Conservation (phyloP, 92 coral and sea anemone genomes). For the Palythoa caribaeorum region DNA sequence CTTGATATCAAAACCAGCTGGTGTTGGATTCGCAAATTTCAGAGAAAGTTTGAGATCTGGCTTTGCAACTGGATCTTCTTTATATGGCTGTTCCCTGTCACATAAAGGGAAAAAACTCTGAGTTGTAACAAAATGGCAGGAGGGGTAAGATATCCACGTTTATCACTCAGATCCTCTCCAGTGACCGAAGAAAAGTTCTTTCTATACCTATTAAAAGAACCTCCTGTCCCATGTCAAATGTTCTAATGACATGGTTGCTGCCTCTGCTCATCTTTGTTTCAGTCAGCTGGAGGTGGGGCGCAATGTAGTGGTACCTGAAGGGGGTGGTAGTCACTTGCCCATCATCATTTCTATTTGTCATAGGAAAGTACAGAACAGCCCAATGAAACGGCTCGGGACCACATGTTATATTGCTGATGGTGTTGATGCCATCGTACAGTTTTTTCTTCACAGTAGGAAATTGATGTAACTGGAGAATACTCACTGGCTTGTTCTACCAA, state of each 20-base stretch:
- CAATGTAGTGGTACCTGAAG: background rate
- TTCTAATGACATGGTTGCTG: background rate
- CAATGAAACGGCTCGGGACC: background rate
- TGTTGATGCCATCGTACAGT: background rate
- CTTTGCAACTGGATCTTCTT: background rate
- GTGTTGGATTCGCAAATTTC: background rate
- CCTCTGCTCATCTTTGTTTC: background rate
- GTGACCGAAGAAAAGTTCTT: background rate
- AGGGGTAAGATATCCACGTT: too few relatives aligned
- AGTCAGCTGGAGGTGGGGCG: background rate
- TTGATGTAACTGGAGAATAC: background rate
- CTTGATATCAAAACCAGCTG: background rate
- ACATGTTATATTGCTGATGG: background rate
- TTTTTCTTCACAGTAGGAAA: background rate
- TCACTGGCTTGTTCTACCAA: background rate
- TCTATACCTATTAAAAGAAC: background rate
- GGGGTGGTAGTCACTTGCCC: background rate
- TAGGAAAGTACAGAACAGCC: background rate
- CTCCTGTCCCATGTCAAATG: background rate
- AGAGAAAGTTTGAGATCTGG: background rate
- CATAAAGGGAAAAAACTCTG: background rate
- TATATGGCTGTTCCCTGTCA: background rate
- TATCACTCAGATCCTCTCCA: background rate
- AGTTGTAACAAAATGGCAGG: background rate
- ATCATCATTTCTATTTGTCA: background rate